Conservation (phyloP, 2,888 invertebrate species). For the Drosophila neotestacea region DNA sequence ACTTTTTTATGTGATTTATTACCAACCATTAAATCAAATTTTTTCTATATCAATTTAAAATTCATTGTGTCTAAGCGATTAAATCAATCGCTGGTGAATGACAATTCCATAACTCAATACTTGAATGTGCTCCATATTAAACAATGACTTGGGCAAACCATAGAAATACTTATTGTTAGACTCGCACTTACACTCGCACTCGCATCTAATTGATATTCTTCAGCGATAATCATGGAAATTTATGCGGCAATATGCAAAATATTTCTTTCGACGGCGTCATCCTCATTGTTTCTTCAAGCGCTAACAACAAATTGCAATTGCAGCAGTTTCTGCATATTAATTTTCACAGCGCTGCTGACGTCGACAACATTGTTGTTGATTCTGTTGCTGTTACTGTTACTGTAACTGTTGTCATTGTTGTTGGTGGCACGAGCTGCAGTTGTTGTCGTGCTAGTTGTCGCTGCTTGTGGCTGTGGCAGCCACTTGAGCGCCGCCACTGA, state of each 20-base stretch:
- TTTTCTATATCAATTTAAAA: constrained; percentile 30
- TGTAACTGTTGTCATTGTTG: constrained; percentile 16
- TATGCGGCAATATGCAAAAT: constrained; percentile 74
- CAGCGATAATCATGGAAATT: constrained; percentile 68
- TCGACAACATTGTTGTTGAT: constrained; percentile 35
- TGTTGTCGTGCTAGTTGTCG: constrained; percentile 34
- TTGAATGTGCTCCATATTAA: constrained; percentile 59
- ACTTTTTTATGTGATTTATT: no score
- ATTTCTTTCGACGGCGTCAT: constrained; percentile 57
- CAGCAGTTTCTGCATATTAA: constrained; percentile 78
- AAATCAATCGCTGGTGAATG: constrained; percentile 52
- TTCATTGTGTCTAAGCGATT: constrained; percentile 35
- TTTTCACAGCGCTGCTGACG: constrained; percentile 57
- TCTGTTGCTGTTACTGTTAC: not conserved
- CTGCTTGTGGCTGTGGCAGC: constrained; percentile 39
- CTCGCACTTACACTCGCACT: constrained; percentile 2
- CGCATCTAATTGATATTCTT: constrained; percentile 69
- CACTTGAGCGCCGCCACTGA: constrained; percentile 66
- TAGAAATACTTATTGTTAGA: constrained; percentile 14
- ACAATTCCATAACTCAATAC: constrained; percentile 75
- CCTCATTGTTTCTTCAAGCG: constrained; percentile 70
- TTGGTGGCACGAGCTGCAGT: constrained; percentile 59
- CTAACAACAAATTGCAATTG: constrained; percentile 75
- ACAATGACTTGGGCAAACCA: constrained; percentile 45
- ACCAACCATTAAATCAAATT: no score